Evolutionary conservation across 2,797 vertebrate species (phyloP).

Genomic region (Typhlichthys eigenmanni): DNA sequence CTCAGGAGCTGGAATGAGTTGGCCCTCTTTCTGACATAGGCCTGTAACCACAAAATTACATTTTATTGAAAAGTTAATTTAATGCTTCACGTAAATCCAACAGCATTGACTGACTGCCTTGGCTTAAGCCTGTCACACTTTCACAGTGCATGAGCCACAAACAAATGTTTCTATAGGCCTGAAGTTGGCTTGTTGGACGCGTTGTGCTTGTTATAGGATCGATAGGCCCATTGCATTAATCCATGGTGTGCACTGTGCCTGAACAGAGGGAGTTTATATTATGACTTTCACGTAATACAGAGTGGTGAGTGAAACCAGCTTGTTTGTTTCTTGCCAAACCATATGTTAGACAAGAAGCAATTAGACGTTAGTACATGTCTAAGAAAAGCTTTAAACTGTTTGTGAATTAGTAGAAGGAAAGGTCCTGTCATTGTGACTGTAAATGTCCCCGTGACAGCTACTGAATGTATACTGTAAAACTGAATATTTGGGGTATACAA

Average conservation of each 20-base stretch:
- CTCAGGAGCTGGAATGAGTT: slow-evolving; percentile 29
- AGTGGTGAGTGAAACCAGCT: slow-evolving; percentile 7
- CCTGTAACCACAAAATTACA: slow-evolving; percentile 54
- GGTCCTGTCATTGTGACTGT: slow-evolving; percentile 8
- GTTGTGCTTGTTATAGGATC: slow-evolving; percentile 48
- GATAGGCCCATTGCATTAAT: slow-evolving; percentile 57
- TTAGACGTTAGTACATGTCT: no score
- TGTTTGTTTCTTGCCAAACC: no score
- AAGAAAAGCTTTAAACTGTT: neutral
- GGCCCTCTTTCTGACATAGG: slow-evolving; percentile 35
- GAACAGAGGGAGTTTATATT: slow-evolving; percentile 44
- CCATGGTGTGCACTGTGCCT: slow-evolving; percentile 31
- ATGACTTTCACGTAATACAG: slow-evolving; percentile 36
- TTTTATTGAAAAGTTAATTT: slow-evolving; percentile 50
- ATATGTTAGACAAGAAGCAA: no score
- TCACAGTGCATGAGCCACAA: slow-evolving; percentile 44
- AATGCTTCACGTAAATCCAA: slow-evolving; percentile 60
- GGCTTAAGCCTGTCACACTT: slow-evolving; percentile 47
- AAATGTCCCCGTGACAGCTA: no score
- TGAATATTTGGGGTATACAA: slow-evolving; percentile 36
- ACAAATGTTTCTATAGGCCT: slow-evolving; percentile 48
- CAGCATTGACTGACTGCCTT: slow-evolving; percentile 48
- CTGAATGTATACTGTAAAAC: neutral
- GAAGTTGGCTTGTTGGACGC: slow-evolving; percentile 42
- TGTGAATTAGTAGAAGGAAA: slow-evolving; percentile 12